Percentiles rank a stretch among this genome's conserved stretches.
These are phyloP conservation scores for Diachrysia chrysitis DNA, from an alignment of 2,888 invertebrate genomes.

Conservation along the genomic window DNA sequence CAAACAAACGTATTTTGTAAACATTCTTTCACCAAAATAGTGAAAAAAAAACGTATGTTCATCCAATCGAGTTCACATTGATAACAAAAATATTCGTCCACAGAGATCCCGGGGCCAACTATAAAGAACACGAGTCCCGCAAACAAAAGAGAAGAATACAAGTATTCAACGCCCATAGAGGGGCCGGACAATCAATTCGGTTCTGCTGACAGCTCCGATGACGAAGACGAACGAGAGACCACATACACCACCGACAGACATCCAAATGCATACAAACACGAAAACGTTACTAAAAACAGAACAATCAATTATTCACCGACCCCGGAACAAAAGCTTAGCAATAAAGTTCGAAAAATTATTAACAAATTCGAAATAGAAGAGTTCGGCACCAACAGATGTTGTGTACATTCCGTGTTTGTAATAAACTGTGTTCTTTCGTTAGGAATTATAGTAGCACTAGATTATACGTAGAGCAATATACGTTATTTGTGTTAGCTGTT, in stretches of 20 bases:
- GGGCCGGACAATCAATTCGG: constrained; percentile 92
- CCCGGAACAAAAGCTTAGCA: constrained; percentile 78
- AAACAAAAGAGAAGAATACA: constrained; percentile 89
- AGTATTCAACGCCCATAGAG: constrained; percentile 81
- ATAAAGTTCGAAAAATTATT: constrained; percentile 82
- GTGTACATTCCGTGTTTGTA: constrained; percentile 32
- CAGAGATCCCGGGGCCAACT: constrained; percentile 94
- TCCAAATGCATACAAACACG: constrained; percentile 54
- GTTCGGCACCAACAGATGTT: constrained; percentile 60
- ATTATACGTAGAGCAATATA: constrained; percentile 57
- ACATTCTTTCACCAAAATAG: background rate
- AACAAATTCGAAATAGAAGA: constrained; percentile 75
- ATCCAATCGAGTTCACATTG: constrained; percentile 16
- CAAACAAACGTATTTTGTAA: too few relatives aligned
- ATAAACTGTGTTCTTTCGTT: constrained; percentile 39
- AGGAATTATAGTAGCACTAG: constrained; percentile 53
- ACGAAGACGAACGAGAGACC: constrained; percentile 86
- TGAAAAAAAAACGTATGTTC: constrained; percentile 8
- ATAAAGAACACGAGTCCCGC: constrained; percentile 87
- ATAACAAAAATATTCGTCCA: constrained; percentile 42
- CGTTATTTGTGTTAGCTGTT: constrained; percentile 38
- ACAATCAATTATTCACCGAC: constrained; percentile 64
- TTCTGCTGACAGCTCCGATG: constrained; percentile 92
- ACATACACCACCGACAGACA: constrained; percentile 62
- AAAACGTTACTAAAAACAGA: constrained; percentile 72